phyloP scores from a whole-genome alignment of 2,113 vertebrate species.

The Chaetodon trifascialis region DNA sequence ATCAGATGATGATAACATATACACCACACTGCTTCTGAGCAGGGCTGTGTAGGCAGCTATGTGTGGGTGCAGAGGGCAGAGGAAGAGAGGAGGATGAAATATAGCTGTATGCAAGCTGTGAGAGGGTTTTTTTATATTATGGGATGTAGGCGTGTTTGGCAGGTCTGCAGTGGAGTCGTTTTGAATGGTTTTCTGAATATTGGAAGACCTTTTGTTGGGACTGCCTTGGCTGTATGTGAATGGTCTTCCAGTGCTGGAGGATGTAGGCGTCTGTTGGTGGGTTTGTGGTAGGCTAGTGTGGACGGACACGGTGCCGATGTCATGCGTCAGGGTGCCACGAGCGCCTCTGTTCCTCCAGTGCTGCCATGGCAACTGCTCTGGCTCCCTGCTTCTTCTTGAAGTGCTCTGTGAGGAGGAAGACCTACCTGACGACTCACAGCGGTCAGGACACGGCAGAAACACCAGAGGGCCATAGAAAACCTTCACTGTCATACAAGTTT shows the following conservation, averaged over 20 bases:
- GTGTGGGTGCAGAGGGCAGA: constrained; percentile 61
- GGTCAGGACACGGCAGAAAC: constrained; percentile 38
- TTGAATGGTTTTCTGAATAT: constrained; percentile 51
- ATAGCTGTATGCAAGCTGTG: constrained; percentile 25
- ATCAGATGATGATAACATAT: constrained; percentile 30
- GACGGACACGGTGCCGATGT: constrained; percentile 51
- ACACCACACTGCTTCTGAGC: constrained; percentile 19
- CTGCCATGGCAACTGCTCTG: constrained; percentile 82
- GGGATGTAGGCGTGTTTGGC: constrained; percentile 65
- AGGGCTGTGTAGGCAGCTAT: constrained; percentile 61
- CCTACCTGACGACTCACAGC: constrained; percentile 57
- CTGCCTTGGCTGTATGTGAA: constrained; percentile 58
- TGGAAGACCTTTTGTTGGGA: constrained; percentile 44
- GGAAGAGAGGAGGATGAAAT: constrained; percentile 60
- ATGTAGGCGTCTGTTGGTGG: constrained; percentile 58
- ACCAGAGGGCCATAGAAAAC: constrained; percentile 26
- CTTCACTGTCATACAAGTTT: constrained; percentile 21
- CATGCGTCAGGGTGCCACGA: constrained; percentile 48
- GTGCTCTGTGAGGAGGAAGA: constrained; percentile 53
- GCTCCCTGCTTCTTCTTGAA: constrained; percentile 58
- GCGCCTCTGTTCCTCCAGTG: constrained; percentile 61
- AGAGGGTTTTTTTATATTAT: constrained; percentile 39
- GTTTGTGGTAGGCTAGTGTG: constrained; percentile 56
- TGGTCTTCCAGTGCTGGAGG: constrained; percentile 43
- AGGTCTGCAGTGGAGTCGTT: constrained; percentile 47